Conservation (phyloP, 1,140 invertebrate genomes). For the Portunus trituberculatus region DNA sequence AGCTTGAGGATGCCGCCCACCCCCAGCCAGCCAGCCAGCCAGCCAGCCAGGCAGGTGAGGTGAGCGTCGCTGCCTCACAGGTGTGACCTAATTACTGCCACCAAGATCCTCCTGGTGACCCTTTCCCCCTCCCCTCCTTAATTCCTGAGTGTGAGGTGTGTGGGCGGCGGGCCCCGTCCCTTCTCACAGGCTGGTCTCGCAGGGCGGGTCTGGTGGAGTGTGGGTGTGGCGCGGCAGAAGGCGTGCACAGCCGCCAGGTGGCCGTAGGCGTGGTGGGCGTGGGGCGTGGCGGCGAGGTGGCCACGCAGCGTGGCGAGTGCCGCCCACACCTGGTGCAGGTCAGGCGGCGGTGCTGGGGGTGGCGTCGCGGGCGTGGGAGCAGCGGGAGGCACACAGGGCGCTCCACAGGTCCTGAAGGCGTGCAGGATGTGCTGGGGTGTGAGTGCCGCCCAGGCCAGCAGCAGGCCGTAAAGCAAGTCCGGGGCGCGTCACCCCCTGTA, state of each 20-base stretch:
- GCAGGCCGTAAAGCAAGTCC: constrained; percentile 32
- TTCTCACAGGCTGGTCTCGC: neutral
- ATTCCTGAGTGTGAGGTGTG: neutral
- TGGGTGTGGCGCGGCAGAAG: constrained; percentile 8
- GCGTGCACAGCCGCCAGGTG: neutral
- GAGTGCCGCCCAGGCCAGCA: constrained; percentile 3
- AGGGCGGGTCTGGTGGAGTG: neutral
- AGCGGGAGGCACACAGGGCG: neutral
- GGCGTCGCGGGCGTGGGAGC: neutral
- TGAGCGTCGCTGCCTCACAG: no score
- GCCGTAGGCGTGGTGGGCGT: neutral
- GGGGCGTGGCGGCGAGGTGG: neutral
- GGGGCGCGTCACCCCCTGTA: neutral
- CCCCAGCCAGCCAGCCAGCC: no score
- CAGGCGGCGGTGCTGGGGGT: neutral
- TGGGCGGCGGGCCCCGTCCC: neutral
- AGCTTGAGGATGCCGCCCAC: no score
- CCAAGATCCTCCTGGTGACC: neutral
- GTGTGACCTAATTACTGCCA: no score
- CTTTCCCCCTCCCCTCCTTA: neutral
- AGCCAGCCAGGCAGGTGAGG: no score
- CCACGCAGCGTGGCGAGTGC: neutral
- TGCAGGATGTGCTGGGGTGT: neutral
- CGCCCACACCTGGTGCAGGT: neutral
- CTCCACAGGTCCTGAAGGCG: neutral